These are phyloP conservation scores for Chinchilla lanigera DNA, from an alignment of 2,113 vertebrate genomes.

Conservation along the genomic window DNA sequence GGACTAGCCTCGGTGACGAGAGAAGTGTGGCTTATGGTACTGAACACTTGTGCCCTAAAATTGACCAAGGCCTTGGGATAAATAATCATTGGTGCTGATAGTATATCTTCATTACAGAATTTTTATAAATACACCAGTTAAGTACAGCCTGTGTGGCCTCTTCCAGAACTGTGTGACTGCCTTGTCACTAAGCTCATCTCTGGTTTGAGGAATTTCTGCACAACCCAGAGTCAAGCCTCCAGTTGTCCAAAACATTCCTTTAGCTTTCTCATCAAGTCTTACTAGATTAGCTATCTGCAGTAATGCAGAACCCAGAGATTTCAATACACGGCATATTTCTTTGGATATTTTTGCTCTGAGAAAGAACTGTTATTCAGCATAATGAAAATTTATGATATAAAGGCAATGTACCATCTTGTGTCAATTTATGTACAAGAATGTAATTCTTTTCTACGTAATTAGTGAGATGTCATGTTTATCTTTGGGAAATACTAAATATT, in stretches of 20 bases:
- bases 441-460: conserved; percentile 61
- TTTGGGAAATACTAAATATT: conserved; percentile 34
- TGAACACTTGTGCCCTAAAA: not conserved
- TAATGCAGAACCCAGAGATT: conserved; percentile 24
- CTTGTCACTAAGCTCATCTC: not conserved
- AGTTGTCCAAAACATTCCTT: conserved; percentile 47
- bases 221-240: not conserved
- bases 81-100: not conserved
- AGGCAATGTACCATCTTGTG: not conserved
- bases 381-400: not conserved
- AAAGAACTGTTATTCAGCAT: conserved; percentile 22
- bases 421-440: conserved; percentile 53
- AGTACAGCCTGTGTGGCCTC: not conserved
- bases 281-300: not conserved
- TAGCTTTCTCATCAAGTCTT: conserved; percentile 9
- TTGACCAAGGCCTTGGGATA: not conserved
- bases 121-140: not conserved
- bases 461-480: not conserved
- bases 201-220: not conserved
- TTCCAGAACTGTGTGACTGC: conserved; percentile 6
- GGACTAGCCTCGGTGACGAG: not conserved
- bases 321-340: not conserved
- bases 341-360: conserved; percentile 57
- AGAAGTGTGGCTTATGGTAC: not conserved
- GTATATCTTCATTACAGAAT: not conserved